Conservation (phyloP, 2,797 vertebrate species). For the Geotrypetes seraphini region DNA sequence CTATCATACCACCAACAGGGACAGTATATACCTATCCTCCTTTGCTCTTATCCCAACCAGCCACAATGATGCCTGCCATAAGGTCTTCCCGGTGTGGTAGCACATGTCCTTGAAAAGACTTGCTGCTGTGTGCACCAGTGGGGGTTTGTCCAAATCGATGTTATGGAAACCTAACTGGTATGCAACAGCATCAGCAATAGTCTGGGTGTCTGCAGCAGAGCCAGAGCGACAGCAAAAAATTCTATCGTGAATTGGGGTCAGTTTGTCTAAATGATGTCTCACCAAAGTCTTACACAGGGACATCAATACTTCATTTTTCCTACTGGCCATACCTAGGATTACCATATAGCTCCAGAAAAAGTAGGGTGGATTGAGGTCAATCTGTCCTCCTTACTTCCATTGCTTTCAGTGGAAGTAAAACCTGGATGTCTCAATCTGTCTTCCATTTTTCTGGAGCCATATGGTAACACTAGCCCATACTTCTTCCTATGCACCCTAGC, state of each 20-base stretch:
- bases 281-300: no score
- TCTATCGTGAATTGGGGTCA: constrained; percentile 75
- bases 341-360: no score
- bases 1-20: constrained; percentile 78
- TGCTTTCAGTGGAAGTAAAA: no score
- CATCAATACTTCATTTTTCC: no score
- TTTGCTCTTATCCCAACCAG: constrained; percentile 73
- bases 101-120: constrained; percentile 83
- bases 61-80: constrained; percentile 77
- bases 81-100: constrained; percentile 80
- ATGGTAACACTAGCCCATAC: no score
- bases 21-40: constrained; percentile 68
- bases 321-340: no score
- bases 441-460: no score
- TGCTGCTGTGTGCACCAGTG: constrained; percentile 77
- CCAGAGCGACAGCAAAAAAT: constrained; percentile 88
- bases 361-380: no score
- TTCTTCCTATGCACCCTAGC: no score
- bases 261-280: no score
- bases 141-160: constrained; percentile 79
- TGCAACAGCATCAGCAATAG: constrained; percentile 76
- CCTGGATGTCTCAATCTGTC: no score
- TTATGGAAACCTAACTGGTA: constrained; percentile 89
- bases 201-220: constrained; percentile 83
- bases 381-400: no score